Conservation (phyloP, 1,140 invertebrate genomes). For the Diprion similis region DNA sequence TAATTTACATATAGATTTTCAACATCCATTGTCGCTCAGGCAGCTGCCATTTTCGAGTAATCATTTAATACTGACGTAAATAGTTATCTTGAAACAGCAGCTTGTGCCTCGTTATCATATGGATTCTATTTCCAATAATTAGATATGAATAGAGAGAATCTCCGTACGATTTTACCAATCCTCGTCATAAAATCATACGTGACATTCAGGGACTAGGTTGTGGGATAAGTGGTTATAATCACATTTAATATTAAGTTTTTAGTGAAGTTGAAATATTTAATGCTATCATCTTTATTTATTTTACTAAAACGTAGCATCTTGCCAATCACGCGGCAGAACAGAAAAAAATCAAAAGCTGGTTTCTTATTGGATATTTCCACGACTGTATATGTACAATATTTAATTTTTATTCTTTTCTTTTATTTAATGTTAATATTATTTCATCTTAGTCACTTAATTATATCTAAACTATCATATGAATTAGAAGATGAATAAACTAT, state of each 20-base stretch:
- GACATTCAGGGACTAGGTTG: slow-evolving; percentile 22
- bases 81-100: not conserved
- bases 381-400: no score
- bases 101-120: not conserved
- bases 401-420: no score
- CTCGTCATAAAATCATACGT: slow-evolving; percentile 26
- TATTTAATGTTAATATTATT: no score
- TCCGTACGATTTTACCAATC: slow-evolving; percentile 32
- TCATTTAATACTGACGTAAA: not conserved
- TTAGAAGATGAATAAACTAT: no score
- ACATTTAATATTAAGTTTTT: not conserved
- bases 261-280: no score
- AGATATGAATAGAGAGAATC: slow-evolving; percentile 22
- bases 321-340: no score
- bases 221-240: not conserved
- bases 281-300: no score
- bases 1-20: not conserved
- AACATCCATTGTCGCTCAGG: not conserved
- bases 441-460: no score
- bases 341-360: no score
- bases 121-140: slow-evolving; percentile 8
- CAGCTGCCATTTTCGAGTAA: not conserved
- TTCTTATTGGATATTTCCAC: no score
- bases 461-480: no score
- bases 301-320: no score